These are phyloP conservation scores for Pseudomyrmex pallidus DNA, from an alignment of 1,140 invertebrate genomes.

Conservation along the genomic window DNA sequence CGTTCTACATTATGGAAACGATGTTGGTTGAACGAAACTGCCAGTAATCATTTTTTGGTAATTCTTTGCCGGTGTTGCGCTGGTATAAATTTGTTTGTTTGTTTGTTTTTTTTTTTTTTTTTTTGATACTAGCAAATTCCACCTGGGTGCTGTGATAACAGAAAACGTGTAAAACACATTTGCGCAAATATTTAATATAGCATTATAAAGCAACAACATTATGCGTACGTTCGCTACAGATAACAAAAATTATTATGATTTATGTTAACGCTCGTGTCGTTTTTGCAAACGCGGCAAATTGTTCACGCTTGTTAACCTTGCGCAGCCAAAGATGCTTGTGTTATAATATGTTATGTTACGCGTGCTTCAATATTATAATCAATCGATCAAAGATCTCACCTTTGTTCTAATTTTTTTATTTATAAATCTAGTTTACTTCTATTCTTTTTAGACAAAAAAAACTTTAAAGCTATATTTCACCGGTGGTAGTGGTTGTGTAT, in stretches of 20 bases:
- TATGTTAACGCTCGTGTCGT: conserved; percentile 20
- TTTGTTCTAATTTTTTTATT: background rate
- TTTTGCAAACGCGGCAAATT: conserved; percentile 51
- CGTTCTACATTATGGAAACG: too few species aligned
- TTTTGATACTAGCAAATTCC: too few species aligned
- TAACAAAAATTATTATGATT: conserved; percentile 40
- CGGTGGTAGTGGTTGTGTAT: too few species aligned
- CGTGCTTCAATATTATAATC: background rate
- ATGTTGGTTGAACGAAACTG: too few species aligned
- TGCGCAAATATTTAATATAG: conserved; percentile 15
- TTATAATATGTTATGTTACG: background rate
- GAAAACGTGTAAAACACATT: conserved; percentile 45
- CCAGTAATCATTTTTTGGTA: too few species aligned
- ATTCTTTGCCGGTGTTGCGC: too few species aligned
- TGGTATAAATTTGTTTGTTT: too few species aligned
- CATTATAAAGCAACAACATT: conserved; percentile 7
- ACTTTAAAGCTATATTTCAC: too few species aligned
- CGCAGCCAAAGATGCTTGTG: conserved; percentile 4
- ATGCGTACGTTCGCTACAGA: background rate
- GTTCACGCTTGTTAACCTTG: conserved; percentile 26
- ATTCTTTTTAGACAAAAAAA: too few species aligned
- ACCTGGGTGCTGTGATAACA: background rate
- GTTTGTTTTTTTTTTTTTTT: too few species aligned
- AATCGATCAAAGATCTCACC: background rate
- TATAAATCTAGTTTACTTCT: too few species aligned